These are phyloP conservation scores for Salvelinus sp. DNA, from an alignment of 2,113 vertebrate genomes.

Conservation along the genomic window DNA sequence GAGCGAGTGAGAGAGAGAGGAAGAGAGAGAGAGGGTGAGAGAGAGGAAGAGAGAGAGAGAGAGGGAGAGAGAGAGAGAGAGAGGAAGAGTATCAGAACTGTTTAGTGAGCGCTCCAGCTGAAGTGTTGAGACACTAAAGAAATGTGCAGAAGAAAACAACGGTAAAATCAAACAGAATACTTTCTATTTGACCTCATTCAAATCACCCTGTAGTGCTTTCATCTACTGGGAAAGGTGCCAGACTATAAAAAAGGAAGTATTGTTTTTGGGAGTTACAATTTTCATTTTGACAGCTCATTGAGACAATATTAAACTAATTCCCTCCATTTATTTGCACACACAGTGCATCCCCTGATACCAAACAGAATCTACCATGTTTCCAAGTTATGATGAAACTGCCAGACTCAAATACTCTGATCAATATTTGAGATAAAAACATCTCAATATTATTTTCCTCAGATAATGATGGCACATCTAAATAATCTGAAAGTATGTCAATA, in stretches of 20 bases:
- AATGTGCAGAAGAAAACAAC: constrained; percentile 6
- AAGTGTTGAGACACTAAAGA: constrained; percentile 20
- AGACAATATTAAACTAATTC: not conserved
- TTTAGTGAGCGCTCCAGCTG: constrained; percentile 15
- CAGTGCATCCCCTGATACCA: too few species aligned
- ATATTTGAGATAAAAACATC: too few species aligned
- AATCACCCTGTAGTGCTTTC: constrained; percentile 32
- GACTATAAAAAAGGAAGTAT: constrained; percentile 27
- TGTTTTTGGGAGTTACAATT: not conserved
- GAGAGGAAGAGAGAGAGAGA: not conserved
- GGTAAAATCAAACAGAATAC: constrained; percentile 49
- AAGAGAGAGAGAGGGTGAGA: not conserved
- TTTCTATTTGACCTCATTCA: constrained; percentile 41
- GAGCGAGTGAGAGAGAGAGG: not conserved
- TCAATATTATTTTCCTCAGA: too few species aligned
- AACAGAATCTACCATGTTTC: too few species aligned
- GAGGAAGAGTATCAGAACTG: not conserved
- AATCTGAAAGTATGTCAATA: too few species aligned
- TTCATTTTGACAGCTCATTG: constrained; percentile 16
- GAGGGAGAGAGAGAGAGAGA: not conserved
- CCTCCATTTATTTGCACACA: not conserved
- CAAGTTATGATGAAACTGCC: too few species aligned
- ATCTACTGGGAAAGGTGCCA: constrained; percentile 44
- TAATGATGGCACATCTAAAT: too few species aligned
- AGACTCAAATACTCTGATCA: too few species aligned